Percentiles rank a stretch among this genome's conserved stretches.
These are phyloP conservation scores for Polydrusus tereticollis DNA, from an alignment of 2,888 invertebrate genomes.

Conservation along the genomic window DNA sequence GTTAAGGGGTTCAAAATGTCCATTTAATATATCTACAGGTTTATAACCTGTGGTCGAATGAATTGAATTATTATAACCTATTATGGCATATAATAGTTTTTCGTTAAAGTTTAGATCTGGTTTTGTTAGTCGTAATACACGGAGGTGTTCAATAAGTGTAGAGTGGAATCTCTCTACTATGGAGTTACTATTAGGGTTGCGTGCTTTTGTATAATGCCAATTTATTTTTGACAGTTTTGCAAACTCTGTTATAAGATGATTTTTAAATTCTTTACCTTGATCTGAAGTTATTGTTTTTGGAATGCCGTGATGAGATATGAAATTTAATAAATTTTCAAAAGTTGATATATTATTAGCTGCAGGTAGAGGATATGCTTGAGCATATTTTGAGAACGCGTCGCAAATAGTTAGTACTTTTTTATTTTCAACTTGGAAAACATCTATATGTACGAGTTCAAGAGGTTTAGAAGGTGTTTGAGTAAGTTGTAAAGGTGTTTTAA, in stretches of 20 bases:
- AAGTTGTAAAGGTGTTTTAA: constrained; percentile 48
- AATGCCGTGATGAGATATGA: constrained; percentile 35
- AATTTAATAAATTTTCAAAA: constrained; percentile 24
- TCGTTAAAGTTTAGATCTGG: not conserved
- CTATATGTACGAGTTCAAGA: constrained; percentile 53
- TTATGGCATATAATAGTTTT: constrained; percentile 5
- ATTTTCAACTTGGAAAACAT: constrained; percentile 51
- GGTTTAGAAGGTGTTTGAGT: constrained; percentile 53
- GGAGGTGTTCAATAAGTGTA: constrained; percentile 47
- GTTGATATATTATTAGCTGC: constrained; percentile 12
- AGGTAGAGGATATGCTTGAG: constrained; percentile 46
- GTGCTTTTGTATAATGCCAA: constrained; percentile 46
- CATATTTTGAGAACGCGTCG: constrained; percentile 53
- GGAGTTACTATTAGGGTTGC: constrained; percentile 49
- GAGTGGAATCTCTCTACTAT: constrained; percentile 50
- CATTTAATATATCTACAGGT: not conserved
- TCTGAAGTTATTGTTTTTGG: constrained; percentile 44
- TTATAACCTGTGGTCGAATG: not conserved
- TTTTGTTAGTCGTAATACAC: constrained; percentile 33
- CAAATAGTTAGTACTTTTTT: constrained; percentile 50
- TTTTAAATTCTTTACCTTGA: constrained; percentile 48
- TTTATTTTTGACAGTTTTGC: constrained; percentile 47
- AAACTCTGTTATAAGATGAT: constrained; percentile 35
- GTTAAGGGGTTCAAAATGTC: not conserved
- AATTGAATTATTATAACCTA: constrained; percentile 32